Conservation (phyloP, 2,888 invertebrate genomes). For the Papilio demoleus region DNA sequence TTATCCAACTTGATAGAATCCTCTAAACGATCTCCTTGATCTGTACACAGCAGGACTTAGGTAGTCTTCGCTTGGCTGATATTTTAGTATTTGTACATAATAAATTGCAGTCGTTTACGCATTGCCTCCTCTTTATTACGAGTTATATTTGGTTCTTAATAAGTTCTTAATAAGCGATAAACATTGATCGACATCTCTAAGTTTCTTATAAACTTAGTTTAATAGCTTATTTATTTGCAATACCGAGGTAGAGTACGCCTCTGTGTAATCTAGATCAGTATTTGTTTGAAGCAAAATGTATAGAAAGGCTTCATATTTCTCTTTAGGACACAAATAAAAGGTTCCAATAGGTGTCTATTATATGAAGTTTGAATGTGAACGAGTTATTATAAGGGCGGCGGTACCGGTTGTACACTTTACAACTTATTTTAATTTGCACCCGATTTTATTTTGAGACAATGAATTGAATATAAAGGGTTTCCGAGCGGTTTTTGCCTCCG, state of each 20-base stretch:
- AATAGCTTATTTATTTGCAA: constrained; percentile 13
- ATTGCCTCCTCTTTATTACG: not conserved
- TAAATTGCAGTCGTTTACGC: not conserved
- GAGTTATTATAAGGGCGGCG: constrained; percentile 56
- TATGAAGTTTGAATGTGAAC: constrained; percentile 54
- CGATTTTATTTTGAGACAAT: constrained; percentile 83
- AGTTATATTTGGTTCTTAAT: not conserved
- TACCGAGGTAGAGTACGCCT: not conserved
- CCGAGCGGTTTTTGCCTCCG: constrained; percentile 79
- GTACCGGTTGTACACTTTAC: constrained; percentile 61
- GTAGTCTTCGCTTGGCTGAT: too few relatives aligned
- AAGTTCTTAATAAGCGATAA: not conserved
- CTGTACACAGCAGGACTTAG: too few relatives aligned
- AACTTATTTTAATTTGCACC: constrained; percentile 82
- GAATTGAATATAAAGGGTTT: constrained; percentile 80
- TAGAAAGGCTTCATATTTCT: constrained; percentile 41
- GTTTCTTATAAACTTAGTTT: not conserved
- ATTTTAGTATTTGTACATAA: not conserved
- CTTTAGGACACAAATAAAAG: constrained; percentile 37
- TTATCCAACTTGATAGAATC: not conserved
- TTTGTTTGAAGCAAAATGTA: constrained; percentile 27
- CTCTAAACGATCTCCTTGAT: too few relatives aligned
- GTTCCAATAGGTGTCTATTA: constrained; percentile 45
- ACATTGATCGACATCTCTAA: not conserved
- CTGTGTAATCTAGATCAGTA: constrained; percentile 25